Evolutionary conservation across 2,113 vertebrate species (phyloP), one percentile per base, ranked within the genome.

Genomic region (Percina caprodes): DNA sequence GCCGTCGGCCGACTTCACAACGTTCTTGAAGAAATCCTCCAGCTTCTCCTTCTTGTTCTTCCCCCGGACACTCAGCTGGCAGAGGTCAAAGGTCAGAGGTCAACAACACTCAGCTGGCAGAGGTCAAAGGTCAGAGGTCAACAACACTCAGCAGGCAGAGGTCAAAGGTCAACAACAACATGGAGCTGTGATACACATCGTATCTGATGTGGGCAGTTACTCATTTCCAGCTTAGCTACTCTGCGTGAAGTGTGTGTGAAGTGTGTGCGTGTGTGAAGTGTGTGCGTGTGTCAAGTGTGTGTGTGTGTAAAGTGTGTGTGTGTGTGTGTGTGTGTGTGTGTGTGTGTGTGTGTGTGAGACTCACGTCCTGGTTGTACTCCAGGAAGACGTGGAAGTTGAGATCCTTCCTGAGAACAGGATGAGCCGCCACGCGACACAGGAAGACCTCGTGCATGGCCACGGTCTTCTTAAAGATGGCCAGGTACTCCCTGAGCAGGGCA

Each of bases 391-490:
- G 98, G 88, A 99, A 99, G 95, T 99, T 99, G 92, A 99, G 94
- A 94, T 99, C 98, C 92, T 98, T 99, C 91, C 98, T 96, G 88
- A 99, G 96, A 93, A 99, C 96, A 49, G 98, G 98, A 93, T 99
- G 98, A 51, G 98, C 98, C 56, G 98, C 98, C 80, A 99, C 97
- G 0, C 98, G 98, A 90, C 98, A 99, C 78, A 99, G 95, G 92
- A 99, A 99, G 18, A 99, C 98, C 93, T 99, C 98, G 88, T 99
- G 98, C 98, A 99, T 99, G 66, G 98, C 98, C 72, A 99, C 98
- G 0, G 98, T 99, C 94, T 99, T 99, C 96, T 99, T 99, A 86
- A 99, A 99, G 95, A 99, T 99, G 88, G 98, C 98, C 95, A 99
- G 94, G 92, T 99, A 99, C 67, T 99, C 98, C 71, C 98, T 99